A percentile compares a stretch with the other conserved stretches of the same genome.
These are phyloP conservation scores for Arizona elegans DNA, from an alignment of 2,113 vertebrate species.

Conservation along the genomic window DNA sequence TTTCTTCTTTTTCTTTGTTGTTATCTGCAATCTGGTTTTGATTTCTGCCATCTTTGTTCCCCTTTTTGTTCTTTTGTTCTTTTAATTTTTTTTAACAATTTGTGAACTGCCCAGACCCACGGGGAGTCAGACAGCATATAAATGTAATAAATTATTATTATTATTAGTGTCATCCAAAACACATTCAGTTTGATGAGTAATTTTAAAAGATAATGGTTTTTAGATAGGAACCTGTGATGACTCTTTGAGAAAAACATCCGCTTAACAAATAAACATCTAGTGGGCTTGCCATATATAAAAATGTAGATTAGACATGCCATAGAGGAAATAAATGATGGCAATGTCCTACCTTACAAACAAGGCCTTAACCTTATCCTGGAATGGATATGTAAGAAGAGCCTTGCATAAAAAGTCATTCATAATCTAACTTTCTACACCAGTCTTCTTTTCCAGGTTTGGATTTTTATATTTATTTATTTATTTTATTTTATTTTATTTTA, in stretches of 20 bases:
- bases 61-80: neutral
- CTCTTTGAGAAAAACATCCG: neutral
- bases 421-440: neutral
- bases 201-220: neutral
- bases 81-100: neutral
- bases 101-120: neutral
- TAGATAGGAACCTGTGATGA: neutral
- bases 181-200: neutral
- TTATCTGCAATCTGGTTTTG: neutral
- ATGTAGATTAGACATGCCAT: neutral
- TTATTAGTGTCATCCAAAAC: neutral
- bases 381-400: neutral
- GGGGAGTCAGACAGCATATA: neutral
- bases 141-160: neutral
- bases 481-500: no score
- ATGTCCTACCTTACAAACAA: neutral
- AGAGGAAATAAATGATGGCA: neutral
- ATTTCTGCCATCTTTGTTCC: neutral
- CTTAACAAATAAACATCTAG: neutral
- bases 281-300: neutral
- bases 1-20: neutral
- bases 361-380: neutral
- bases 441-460: neutral
- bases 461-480: no score
- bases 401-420: neutral